Evolutionary conservation across 2,888 invertebrate species (phyloP), one percentile per base, ranked within the genome.

Genomic region (Andrena trimmerana): DNA sequence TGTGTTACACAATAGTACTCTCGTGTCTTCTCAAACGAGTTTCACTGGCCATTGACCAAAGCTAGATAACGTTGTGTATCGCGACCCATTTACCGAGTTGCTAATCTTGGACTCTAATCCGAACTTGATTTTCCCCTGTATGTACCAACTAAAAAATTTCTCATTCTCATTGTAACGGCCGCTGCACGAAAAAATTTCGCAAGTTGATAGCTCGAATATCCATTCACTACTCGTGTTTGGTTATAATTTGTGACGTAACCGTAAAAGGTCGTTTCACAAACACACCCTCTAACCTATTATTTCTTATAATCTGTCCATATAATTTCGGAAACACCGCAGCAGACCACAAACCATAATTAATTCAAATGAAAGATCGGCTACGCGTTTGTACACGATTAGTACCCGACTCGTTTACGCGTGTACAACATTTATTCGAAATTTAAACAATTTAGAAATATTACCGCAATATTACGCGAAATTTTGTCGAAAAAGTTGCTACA

Each of bases 11-110:
- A 84, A 85, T 81, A 36, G 36, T 36, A 79, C 84, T 65, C 76
- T 77, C 80, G 76, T 73, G 59, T 80, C 83, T 83, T 83, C 81
- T 76, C 54, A 70, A 78, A 78, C 75, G 75, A 78, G 73, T 76
- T 81, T 83, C 62, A 80, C 85, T 88, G 88, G 88, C 88, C 88
- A 88, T 84, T 88, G 82, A 88, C 86, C 88, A 88, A 86, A 79
- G 86, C 85, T 80, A 88, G 88, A 88, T 88, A 88, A 86, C 79
- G 67, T 60, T 33, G 60, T 54, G 69, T 86, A 86, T 84, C 75
- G 81, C 87, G 86, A 83, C 88, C 88, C 81, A 86, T 78, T 83
- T 88, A 85, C 78, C 62, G 57, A 86, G 66, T 78, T 73, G 76
- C 83, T 78, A 86, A 86, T 86, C 84, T 86, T 72, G 74, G 76